phyloP scores from a whole-genome alignment of 2,797 vertebrate species.

The Danio tinwini region DNA sequence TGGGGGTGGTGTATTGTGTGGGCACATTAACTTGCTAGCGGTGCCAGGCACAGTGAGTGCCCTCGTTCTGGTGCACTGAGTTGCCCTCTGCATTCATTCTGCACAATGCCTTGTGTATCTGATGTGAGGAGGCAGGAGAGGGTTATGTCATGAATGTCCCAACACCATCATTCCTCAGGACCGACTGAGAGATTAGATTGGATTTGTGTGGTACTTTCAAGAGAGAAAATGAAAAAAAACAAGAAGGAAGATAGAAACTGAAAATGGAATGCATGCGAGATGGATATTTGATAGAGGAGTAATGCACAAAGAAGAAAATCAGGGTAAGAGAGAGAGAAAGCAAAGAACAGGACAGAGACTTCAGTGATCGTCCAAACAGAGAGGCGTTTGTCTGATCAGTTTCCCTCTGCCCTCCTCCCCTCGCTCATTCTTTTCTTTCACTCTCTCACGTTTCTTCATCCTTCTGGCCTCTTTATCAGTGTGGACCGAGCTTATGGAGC shows the following conservation, averaged over 20 bases:
- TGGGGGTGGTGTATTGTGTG: constrained; percentile 46
- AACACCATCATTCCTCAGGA: constrained; percentile 42
- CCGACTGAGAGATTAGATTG: constrained; percentile 1
- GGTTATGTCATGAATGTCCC: constrained; percentile 53
- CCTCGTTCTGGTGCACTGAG: constrained; percentile 48
- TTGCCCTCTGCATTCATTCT: constrained; percentile 46
- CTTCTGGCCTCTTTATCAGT: constrained; percentile 38
- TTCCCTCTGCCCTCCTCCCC: constrained; percentile 43
- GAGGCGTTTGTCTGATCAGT: constrained; percentile 55
- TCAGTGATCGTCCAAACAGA: constrained; percentile 57
- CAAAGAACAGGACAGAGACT: constrained; percentile 43
- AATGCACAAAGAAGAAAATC: constrained; percentile 29
- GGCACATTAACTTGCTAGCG: constrained; percentile 38
- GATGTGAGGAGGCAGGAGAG: constrained; percentile 22
- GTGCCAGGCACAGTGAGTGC: constrained; percentile 58
- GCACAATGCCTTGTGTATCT: constrained; percentile 57
- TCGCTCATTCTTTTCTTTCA: constrained; percentile 45
- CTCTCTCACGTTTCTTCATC: constrained; percentile 54
- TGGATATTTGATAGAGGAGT: constrained; percentile 12
- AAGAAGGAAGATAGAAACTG: constrained; percentile 3
- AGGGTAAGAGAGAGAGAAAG: constrained; percentile 13
- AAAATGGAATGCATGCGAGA: constrained; percentile 20
- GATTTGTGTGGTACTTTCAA: constrained; percentile 28
- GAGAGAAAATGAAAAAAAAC: constrained; percentile 1
- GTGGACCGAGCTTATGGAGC: constrained; percentile 24